Evolutionary conservation across 2,113 vertebrate species (phyloP), one percentile per base, ranked within the genome.

Genomic region (Acinonyx jubatus): DNA sequence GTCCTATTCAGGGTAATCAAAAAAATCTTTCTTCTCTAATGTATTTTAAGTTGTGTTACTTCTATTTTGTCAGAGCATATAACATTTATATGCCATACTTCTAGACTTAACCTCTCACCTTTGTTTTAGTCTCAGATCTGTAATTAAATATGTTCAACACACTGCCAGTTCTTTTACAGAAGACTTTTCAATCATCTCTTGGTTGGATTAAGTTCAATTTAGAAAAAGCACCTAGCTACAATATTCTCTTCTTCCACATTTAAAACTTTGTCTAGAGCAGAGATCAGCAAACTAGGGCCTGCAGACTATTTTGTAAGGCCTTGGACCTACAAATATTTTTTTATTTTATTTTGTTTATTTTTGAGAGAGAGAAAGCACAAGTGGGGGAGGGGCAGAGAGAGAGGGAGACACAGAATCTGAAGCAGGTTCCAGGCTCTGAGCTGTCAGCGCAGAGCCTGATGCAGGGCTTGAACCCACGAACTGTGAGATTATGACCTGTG

Each of bases 171-270:
- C n/a, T 80, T 94, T 93, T 81, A 29, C 21, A 65, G 7, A 63
- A 87, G 27, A 94, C 65, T 80, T 96, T 88, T 94, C 84, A 66
- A 6, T 89, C 12, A 92, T 89, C 31, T 91, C 57, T 63, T 97
- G 11, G 7, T 71, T 84, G 23, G 45, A 41, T 86, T 27, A 94
- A 79, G 29, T n/a, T 91, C 33, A 50, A 5, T 13, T 57, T 79
- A 38, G 21, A 29, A 84, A 84, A 84, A 93, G 41, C 29, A 66
- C 14, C 18, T 80, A 3, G 23, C 33, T 48, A 66, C 8, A 68
- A 4, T 68, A 90, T 66, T 52, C 38, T 41, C 33, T 73, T 79
- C 25, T 89, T 73, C 18, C 14, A 81, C 33, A 90, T 66, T 86
- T n/a, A 81, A 95, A 95, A 74, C 5, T 87, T 85, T 82, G 41